Base-by-base conservation (phyloP, 2,113 vertebrate genomes). In the Saguinus imperator region DNA sequence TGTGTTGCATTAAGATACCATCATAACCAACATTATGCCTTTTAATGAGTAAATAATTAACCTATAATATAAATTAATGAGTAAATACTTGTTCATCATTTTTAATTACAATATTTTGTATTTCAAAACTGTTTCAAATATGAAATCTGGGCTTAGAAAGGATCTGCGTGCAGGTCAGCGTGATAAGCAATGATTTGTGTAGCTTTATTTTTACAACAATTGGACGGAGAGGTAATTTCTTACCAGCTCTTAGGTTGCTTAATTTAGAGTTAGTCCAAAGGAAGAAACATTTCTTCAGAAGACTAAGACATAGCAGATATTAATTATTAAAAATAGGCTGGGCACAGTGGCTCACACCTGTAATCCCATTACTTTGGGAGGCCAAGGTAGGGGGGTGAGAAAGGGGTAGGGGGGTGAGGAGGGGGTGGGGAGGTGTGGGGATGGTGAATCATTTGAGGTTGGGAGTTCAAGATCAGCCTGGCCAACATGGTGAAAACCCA, bases 161-260 rank as follows among this genome's bases (percentile, higher is more conserved):
- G 66, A 70, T n/a, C 18, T 91, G 1, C 64, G 35, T 57, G 40
- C 48, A 96, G 35, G 18, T 75, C 73, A 94, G 50, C 43, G 12
- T 94, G 66, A 93, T 73, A 82, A 82, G 92, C 77, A 87, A n/a
- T 68, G 29, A 68, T 68, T 6, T 68, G 16, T 81, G 32, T 43
- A 84, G 58, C 57, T 91, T 77, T 89, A 76, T 58, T 95, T 94
- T 88, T 93, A 92, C 45, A 40, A 9, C 25, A 94, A 1, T 50
- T 94, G n/a, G 11, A 84, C 72, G 82, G 68, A 81, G 58, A 52
- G 55, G 27, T 37, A 86, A 57, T 94, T 97, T 96, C 80, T 81
- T 96, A 91, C n/a, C 61, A 94, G 70, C 45, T 94, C 73, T 88
- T 80, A 93, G 77, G 40, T 97, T 95, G 86, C 48, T 81, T 95